Base-by-base conservation (phyloP, 1,140 invertebrate genomes). In the Trichonephila inaurata region DNA sequence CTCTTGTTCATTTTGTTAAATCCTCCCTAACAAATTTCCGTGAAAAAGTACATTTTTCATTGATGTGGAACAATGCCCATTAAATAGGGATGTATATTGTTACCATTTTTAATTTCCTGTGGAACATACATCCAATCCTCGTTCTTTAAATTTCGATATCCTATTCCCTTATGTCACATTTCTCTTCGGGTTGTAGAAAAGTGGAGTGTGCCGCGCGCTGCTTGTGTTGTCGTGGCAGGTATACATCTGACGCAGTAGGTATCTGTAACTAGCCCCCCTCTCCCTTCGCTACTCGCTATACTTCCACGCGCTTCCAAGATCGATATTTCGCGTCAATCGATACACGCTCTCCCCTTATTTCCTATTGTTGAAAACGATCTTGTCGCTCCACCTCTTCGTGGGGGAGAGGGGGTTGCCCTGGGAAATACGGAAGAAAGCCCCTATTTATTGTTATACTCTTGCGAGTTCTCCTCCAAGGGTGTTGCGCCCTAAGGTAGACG, bases 331-430 rank as follows among this genome's bases (percentile, higher is more conserved):
- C 28, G 28, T 28, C 85, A 87, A 87, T 87, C 85, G 85, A 87
- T 87, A 28, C n/a, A 18, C 85, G 28, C 28, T 33, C 16, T 51
- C 62, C 62, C 62, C 72, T 33, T 40, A 24, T 77, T 77, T 77
- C 28, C 72, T 87, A 40, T 87, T 87, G 85, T 87, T 87, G 60
- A 87, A 87, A 87, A 87, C 60, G 85, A 87, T 87, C 85, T 87
- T 66, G 85, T 87, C 58, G n/a, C 12, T 62, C n/a, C 83, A 10
- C n/a, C 83, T 28, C 8, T n/a, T 3, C 66, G 7, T 12, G 10
- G 51, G 51, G 10, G 51, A 12, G 51, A 51, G 51, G 51, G 51
- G 51, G 51, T 51, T 51, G 51, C 51, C 51, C 51, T 51, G 51
- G 51, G 51, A 51, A 51, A 51, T 51, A 51, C 51, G 51, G 62